phyloP scores from a whole-genome alignment of 2,797 vertebrate species.

The Cetoscarus ocellatus region DNA sequence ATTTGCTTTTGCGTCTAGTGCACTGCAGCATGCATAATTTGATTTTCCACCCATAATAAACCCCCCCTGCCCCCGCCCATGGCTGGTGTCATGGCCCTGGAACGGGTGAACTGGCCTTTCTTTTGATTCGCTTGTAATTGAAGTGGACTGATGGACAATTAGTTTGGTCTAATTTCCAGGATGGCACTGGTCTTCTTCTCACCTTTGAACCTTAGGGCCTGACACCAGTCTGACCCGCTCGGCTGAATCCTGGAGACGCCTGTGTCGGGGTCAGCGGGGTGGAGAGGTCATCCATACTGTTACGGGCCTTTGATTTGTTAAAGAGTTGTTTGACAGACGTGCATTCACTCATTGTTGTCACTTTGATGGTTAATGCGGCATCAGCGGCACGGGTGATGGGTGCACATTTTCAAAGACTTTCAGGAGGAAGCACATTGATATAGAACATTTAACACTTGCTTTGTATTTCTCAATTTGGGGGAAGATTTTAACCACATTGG shows the following conservation, averaged over 20 bases:
- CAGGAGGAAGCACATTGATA: neutral
- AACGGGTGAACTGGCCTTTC: conserved; percentile 55
- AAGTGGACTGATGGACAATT: conserved; percentile 84
- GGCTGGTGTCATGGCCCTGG: conserved; percentile 72
- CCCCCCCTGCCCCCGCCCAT: conserved; percentile 41
- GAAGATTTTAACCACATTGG: neutral
- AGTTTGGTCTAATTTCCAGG: conserved; percentile 81
- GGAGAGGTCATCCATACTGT: conserved; percentile 51
- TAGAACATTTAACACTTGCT: neutral
- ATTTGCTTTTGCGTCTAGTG: conserved; percentile 79
- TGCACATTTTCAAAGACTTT: neutral
- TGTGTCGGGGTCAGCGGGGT: conserved; percentile 45
- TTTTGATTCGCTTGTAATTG: conserved; percentile 74
- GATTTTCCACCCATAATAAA: conserved; percentile 74
- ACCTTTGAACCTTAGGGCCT: conserved; percentile 75
- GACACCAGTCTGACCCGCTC: conserved; percentile 64
- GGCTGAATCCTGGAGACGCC: conserved; percentile 28
- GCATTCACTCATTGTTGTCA: conserved; percentile 44
- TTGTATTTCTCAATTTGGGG: neutral
- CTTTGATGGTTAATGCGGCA: conserved; percentile 24
- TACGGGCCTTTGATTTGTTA: conserved; percentile 41
- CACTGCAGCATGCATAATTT: conserved; percentile 80
- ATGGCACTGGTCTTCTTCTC: conserved; percentile 69
- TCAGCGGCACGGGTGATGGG: conserved; percentile 12
- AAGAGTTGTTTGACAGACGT: conserved; percentile 53